These are phyloP conservation scores for Mustelus asterias DNA, from an alignment of 2,113 vertebrate genomes.

Conservation along the genomic window DNA sequence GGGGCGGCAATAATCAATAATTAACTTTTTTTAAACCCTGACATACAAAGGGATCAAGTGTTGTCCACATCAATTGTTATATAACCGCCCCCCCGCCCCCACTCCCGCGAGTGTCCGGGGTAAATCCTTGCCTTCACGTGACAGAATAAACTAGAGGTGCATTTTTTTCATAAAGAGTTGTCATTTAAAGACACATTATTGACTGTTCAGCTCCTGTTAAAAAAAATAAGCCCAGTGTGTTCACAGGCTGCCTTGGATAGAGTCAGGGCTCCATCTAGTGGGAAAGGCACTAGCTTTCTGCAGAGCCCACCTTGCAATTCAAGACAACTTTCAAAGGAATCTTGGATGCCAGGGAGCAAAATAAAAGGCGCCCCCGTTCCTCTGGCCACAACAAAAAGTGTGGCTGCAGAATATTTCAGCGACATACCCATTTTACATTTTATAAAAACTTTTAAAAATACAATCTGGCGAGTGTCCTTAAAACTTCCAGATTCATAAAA, in stretches of 20 bases:
- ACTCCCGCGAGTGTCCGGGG: neutral
- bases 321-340: neutral
- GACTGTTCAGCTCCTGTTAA: neutral
- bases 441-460: neutral
- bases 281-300: neutral
- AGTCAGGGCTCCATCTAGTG: slow-evolving; percentile 15
- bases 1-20: neutral
- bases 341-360: neutral
- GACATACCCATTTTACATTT: neutral
- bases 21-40: neutral
- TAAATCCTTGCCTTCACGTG: neutral
- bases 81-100: neutral
- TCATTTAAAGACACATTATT: neutral
- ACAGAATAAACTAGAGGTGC: neutral
- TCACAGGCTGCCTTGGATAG: neutral
- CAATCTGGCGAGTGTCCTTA: neutral
- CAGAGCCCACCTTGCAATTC: neutral
- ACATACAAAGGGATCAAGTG: neutral
- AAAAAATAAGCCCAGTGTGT: neutral
- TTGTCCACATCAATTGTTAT: neutral
- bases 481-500: neutral
- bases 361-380: too few relatives aligned
- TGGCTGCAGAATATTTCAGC: neutral
- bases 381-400: neutral
- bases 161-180: neutral